These are phyloP conservation scores for Rapana venosa DNA, from an alignment of 2,888 invertebrate species.

Conservation along the genomic window DNA sequence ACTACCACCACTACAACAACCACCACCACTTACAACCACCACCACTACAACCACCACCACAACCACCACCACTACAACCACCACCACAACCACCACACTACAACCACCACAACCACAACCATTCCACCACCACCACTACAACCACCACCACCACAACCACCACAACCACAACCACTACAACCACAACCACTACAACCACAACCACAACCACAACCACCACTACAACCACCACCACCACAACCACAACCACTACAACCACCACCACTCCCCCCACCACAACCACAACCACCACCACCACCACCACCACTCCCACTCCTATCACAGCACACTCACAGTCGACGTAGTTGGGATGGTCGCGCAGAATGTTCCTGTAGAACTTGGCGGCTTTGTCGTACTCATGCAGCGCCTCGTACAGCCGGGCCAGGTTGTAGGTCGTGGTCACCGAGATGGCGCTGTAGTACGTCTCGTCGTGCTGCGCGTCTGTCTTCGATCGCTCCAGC, in stretches of 20 bases:
- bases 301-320: background rate
- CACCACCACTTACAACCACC: background rate
- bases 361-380: slow-evolving; percentile 96
- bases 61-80: too few relatives aligned
- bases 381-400: slow-evolving; percentile 96
- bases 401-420: slow-evolving; percentile 93
- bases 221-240: too few relatives aligned
- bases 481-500: slow-evolving; percentile 88
- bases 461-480: slow-evolving; percentile 89
- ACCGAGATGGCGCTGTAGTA: slow-evolving; percentile 98
- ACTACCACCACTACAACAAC: background rate
- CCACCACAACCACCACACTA: too few relatives aligned
- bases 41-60: background rate
- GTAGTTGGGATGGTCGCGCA: slow-evolving; percentile 98
- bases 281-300: background rate
- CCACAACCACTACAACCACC: background rate
- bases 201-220: background rate
- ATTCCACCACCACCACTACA: too few relatives aligned
- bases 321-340: slow-evolving; percentile 86
- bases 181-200: too few relatives aligned
- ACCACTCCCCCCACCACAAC: background rate
- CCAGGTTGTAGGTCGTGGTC: slow-evolving; percentile 97
- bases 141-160: too few relatives aligned
- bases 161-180: too few relatives aligned
- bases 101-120: too few relatives aligned